phyloP scores from a whole-genome alignment of 2,113 vertebrate species.

The Zapus hudsonius region DNA sequence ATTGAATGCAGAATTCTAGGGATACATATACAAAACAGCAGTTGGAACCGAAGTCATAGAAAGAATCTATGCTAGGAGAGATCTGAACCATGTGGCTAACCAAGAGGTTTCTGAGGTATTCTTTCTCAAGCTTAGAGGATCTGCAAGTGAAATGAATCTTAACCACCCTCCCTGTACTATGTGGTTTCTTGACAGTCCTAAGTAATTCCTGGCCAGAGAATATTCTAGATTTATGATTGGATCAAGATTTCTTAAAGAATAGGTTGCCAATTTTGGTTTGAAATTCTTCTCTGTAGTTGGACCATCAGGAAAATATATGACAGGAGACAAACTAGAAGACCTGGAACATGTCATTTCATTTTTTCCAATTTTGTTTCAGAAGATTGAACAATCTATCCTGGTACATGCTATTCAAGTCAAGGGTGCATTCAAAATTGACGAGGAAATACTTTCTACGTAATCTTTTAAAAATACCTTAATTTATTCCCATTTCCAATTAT shows the following conservation, averaged over 20 bases:
- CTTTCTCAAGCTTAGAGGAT: neutral
- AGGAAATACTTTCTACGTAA: neutral
- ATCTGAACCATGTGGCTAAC: neutral
- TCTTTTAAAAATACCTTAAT: neutral
- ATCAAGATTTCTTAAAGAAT: neutral
- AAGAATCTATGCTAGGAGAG: neutral
- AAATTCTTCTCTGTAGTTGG: neutral
- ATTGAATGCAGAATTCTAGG: too few relatives aligned
- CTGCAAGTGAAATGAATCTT: neutral
- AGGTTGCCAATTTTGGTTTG: neutral
- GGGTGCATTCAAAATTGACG: neutral
- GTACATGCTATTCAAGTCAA: slow-evolving; percentile 13
- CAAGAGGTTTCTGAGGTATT: neutral
- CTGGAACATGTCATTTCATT: neutral
- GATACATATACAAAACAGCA: too few relatives aligned
- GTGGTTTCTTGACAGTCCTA: neutral
- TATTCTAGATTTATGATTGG: neutral
- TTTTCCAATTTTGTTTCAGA: neutral
- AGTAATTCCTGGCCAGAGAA: neutral
- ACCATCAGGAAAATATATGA: neutral
- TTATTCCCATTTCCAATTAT: slow-evolving; percentile 30
- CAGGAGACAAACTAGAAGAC: neutral
- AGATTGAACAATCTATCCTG: slow-evolving; percentile 17
- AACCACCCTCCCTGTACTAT: neutral
- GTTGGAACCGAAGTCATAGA: neutral